Evolutionary conservation across 1,140 invertebrate species (phyloP).

Genomic region (Euwallacea fornicatus): DNA sequence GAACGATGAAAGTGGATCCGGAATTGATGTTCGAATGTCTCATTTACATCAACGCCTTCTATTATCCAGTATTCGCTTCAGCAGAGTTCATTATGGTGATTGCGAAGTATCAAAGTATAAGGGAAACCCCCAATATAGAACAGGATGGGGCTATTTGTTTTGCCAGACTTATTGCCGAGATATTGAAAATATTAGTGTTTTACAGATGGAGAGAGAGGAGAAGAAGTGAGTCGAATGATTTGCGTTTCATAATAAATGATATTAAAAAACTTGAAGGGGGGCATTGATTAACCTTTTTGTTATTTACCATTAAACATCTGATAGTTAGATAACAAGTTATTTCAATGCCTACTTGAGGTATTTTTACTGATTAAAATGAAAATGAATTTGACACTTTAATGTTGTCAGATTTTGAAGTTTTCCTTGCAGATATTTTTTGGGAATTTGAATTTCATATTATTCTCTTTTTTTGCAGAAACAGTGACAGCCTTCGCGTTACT

Average conservation of each 20-base stretch:
- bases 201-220: constrained; percentile 40
- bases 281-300: no score
- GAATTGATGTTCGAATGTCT: constrained; percentile 48
- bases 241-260: no score
- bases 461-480: constrained; percentile 39
- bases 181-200: constrained; percentile 43
- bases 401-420: no score
- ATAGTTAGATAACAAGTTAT: no score
- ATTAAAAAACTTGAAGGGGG: no score
- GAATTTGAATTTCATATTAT: neutral
- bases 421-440: neutral
- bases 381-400: no score
- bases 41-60: constrained; percentile 45
- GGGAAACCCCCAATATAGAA: constrained; percentile 40
- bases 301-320: no score
- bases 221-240: constrained; percentile 38
- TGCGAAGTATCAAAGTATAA: constrained; percentile 41
- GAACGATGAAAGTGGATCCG: constrained; percentile 42
- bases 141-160: constrained; percentile 43
- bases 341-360: no score
- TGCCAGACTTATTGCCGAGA: constrained; percentile 36
- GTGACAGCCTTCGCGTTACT: constrained; percentile 40
- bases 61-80: constrained; percentile 43
- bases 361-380: no score
- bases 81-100: constrained; percentile 42